phyloP scores from a whole-genome alignment of 2,797 vertebrate species.

The Momotus momota region DNA sequence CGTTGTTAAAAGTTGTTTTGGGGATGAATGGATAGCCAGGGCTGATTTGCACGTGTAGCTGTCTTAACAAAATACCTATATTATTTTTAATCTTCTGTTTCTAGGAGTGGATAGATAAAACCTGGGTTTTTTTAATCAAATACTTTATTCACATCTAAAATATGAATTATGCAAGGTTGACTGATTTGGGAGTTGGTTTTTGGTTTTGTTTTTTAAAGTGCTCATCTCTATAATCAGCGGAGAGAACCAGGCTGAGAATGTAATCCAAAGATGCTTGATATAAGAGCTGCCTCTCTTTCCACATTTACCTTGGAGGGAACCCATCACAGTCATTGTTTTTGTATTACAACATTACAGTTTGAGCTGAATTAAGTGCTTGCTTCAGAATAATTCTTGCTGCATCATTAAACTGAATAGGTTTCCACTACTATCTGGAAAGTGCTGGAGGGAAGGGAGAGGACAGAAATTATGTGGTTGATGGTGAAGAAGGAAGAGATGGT shows the following conservation, averaged over 20 bases:
- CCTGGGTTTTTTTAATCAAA: neutral
- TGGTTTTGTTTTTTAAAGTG: neutral
- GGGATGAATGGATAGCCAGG: neutral
- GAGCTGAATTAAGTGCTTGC: neutral
- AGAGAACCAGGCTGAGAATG: neutral
- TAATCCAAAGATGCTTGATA: neutral
- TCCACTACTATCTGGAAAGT: neutral
- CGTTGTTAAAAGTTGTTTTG: neutral
- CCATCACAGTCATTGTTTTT: neutral
- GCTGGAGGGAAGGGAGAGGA: neutral
- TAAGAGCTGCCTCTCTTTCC: neutral
- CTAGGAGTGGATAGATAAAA: neutral
- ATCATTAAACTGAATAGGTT: neutral
- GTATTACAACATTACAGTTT: neutral
- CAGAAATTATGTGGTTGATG: neutral
- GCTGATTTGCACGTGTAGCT: neutral
- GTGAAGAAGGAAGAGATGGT: neutral
- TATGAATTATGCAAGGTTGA: fast-evolving
- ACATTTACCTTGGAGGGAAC: neutral
- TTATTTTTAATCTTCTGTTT: neutral
- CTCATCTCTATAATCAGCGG: neutral
- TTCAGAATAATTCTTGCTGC: neutral
- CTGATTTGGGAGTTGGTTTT: neutral
- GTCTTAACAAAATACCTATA: neutral
- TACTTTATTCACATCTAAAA: neutral